phyloP scores from a whole-genome alignment of 1,140 invertebrate species.

The Gryllus bimaculatus region DNA sequence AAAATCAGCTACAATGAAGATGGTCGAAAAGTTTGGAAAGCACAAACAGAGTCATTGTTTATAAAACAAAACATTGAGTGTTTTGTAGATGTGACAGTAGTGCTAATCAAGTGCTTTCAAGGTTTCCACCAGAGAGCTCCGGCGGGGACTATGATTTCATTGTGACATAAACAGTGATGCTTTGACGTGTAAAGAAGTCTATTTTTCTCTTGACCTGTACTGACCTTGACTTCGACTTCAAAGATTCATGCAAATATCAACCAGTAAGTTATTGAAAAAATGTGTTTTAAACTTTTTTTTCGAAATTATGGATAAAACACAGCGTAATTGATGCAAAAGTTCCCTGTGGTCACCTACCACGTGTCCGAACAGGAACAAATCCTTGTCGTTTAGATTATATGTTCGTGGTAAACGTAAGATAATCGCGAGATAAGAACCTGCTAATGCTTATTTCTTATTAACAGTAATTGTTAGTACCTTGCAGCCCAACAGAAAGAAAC shows the following conservation, averaged over 20 bases:
- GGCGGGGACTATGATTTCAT: not conserved
- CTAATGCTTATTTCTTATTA: not conserved
- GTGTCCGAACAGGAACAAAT: no score
- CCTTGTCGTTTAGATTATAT: no score
- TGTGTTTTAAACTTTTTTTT: not conserved
- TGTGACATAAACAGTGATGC: no score
- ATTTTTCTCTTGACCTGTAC: not conserved
- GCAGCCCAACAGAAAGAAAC: no score
- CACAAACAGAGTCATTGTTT: not conserved
- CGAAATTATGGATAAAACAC: not conserved
- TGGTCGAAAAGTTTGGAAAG: not conserved
- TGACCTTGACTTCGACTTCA: not conserved
- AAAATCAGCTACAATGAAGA: not conserved
- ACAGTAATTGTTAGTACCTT: not conserved
- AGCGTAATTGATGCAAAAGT: not conserved
- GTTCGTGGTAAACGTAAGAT: no score
- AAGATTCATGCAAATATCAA: no score
- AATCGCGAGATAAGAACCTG: no score
- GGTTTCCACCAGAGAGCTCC: not conserved
- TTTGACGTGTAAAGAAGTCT: not conserved
- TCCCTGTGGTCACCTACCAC: no score
- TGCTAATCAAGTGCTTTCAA: not conserved
- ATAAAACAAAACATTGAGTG: not conserved
- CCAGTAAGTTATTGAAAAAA: not conserved
- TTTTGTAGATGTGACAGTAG: not conserved